These are phyloP conservation scores for Drosophila saltans DNA, from an alignment of 1,140 invertebrate genomes.

Conservation along the genomic window DNA sequence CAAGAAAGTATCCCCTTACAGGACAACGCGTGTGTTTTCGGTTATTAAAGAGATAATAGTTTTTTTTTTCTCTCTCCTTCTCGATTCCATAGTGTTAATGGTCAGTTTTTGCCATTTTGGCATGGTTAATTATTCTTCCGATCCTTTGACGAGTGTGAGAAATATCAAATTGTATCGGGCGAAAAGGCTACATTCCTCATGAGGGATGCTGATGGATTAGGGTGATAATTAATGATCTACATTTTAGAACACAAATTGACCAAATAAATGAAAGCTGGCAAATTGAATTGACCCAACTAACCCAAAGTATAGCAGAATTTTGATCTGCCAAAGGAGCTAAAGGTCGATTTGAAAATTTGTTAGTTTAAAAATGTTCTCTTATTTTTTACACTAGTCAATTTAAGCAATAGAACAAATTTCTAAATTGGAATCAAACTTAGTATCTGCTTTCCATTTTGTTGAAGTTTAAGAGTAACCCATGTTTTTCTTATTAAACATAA, in stretches of 20 bases:
- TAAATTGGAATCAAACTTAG: no score
- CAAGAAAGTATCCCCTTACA: slow-evolving; percentile 74
- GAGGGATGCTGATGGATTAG: slow-evolving; percentile 80
- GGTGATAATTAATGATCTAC: slow-evolving; percentile 75
- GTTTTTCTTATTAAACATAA: no score
- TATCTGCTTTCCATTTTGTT: no score
- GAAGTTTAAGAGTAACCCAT: no score
- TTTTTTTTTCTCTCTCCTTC: slow-evolving; percentile 51
- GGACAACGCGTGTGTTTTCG: slow-evolving; percentile 79
- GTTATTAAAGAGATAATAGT: slow-evolving; percentile 82
- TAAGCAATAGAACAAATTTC: no score
- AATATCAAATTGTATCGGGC: slow-evolving; percentile 33
- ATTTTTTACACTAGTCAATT: no score
- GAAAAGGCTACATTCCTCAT: slow-evolving; percentile 48
- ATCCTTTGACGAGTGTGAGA: slow-evolving; percentile 67
- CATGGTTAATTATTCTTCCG: slow-evolving; percentile 79
- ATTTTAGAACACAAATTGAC: slow-evolving; percentile 54
- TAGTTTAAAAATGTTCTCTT: no score
- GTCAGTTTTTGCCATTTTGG: slow-evolving; percentile 79
- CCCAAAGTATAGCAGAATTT: background rate
- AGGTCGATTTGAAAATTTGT: no score
- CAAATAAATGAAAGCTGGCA: slow-evolving; percentile 52
- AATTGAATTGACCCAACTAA: slow-evolving; percentile 21
- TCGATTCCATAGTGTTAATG: slow-evolving; percentile 57
- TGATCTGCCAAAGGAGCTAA: background rate